Base-by-base conservation (phyloP, 2,797 vertebrate genomes). In the Bovichtus variegatus region DNA sequence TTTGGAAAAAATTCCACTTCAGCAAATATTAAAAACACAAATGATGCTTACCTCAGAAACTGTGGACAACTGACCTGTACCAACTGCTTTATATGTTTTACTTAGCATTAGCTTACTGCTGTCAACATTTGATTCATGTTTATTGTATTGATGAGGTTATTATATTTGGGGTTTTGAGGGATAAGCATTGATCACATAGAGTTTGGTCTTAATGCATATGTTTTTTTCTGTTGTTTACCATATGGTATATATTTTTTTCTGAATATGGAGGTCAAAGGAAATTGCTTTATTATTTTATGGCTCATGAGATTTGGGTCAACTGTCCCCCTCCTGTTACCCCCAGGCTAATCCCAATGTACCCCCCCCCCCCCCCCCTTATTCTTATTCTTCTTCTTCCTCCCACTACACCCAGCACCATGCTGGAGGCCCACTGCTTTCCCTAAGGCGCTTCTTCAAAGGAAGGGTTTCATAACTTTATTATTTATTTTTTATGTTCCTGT, bases 281-380 rank as follows among this genome's bases (percentile, higher is more conserved):
- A 25, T 60, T 34, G 18, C 50, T 74, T 79, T 80, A 78, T 78
- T 62, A 67, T 85, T 87, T 79, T 74, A 47, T 16, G 27, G 62
- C 71, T 88, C 63, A 65, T 81, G 21, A 88, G 51, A 91, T 92
- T 80, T 90, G 73, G 91, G 89, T 93, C 88, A 92, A 86, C 87
- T 78, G 70, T 89, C 64, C 49, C 16, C 73, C 46, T 76, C 47
- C 58, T n/a, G 3, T 76, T 4, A 25, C 59, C 38, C 23, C 58
- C 31, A 31, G 34, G 31, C 47, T n/a, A n/a, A n/a, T n/a, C n/a
- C n/a, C n/a, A n/a, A n/a, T n/a, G n/a, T n/a, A n/a, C n/a, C n/a
- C n/a, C n/a, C n/a, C n/a, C n/a, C 65, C 4, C 36, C 38, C 66
- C 0, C n/a, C 9, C 31, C 15, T 46, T 38, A 44, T 41, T n/a